These are phyloP conservation scores for Deroptyus accipitrinus DNA, from an alignment of 2,113 vertebrate genomes.

Conservation along the genomic window DNA sequence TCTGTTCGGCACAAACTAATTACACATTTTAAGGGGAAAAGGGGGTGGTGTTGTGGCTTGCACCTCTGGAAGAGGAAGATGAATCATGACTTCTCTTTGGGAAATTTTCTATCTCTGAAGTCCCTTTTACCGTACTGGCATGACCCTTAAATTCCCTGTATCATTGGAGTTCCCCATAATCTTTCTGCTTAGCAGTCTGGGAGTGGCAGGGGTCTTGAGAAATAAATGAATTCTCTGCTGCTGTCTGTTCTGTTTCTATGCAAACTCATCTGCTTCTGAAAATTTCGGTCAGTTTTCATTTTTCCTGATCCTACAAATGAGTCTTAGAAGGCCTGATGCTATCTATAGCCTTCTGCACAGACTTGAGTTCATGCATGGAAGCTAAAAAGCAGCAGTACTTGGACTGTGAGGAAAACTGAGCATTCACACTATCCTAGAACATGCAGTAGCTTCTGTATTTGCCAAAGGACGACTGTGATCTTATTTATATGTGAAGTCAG, in stretches of 20 bases:
- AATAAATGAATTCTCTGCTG: background rate
- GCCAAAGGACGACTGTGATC: conserved; percentile 13
- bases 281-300: background rate
- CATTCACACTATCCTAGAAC: background rate
- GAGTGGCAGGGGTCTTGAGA: background rate
- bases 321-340: background rate
- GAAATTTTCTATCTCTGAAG: background rate
- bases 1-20: background rate
- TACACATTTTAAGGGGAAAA: background rate
- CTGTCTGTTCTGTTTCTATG: background rate
- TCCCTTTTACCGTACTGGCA: background rate
- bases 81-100: background rate
- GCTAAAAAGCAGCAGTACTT: conserved; percentile 6
- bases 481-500: conserved; percentile 17
- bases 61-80: background rate
- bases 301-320: conserved; percentile 5
- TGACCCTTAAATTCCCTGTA: background rate
- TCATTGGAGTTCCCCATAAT: background rate
- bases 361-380: background rate
- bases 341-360: background rate
- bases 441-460: conserved; percentile 17
- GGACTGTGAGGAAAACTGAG: background rate
- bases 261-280: background rate
- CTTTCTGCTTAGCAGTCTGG: background rate
- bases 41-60: background rate